Evolutionary conservation across 2,113 vertebrate genomes (phyloP).

Genomic region (Callithrix jacchus): DNA sequence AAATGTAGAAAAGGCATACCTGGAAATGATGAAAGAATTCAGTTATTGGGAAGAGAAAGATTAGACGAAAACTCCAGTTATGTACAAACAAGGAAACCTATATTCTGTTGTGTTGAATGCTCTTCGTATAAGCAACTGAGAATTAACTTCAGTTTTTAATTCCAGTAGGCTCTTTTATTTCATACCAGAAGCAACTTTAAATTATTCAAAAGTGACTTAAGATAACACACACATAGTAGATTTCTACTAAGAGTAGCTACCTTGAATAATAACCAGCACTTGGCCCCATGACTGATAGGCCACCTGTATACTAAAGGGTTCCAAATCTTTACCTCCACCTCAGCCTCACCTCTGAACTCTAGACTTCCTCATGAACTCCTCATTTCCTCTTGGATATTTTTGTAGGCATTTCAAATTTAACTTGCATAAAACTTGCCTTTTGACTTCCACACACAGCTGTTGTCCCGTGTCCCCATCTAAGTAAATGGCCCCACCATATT

Average conservation of each 20-base stretch:
- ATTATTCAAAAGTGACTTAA: slow-evolving; percentile 18
- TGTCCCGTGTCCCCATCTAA: not conserved
- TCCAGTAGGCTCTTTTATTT: not conserved
- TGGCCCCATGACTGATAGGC: not conserved
- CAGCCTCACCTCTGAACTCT: not conserved
- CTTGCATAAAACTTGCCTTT: not conserved
- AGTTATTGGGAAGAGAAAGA: not conserved
- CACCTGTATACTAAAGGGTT: not conserved
- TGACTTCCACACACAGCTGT: not conserved
- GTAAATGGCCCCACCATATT: not conserved
- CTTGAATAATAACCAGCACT: not conserved
- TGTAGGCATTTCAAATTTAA: not conserved
- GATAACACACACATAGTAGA: not conserved
- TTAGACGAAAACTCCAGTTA: not conserved
- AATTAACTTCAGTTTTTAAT: slow-evolving; percentile 3
- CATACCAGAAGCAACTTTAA: slow-evolving; percentile 5
- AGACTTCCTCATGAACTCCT: not conserved
- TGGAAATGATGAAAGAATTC: slow-evolving; percentile 17
- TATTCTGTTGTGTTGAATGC: not conserved
- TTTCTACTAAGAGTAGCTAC: not conserved
- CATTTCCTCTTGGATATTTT: not conserved
- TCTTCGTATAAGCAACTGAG: not conserved
- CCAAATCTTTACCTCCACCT: not conserved
- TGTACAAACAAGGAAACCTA: not conserved
- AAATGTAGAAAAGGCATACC: not conserved